A percentile compares a stretch with the other conserved stretches of the same genome.
These are phyloP conservation scores for Hydrolagus affinis DNA, from an alignment of 2,113 vertebrate genomes.

Conservation along the genomic window DNA sequence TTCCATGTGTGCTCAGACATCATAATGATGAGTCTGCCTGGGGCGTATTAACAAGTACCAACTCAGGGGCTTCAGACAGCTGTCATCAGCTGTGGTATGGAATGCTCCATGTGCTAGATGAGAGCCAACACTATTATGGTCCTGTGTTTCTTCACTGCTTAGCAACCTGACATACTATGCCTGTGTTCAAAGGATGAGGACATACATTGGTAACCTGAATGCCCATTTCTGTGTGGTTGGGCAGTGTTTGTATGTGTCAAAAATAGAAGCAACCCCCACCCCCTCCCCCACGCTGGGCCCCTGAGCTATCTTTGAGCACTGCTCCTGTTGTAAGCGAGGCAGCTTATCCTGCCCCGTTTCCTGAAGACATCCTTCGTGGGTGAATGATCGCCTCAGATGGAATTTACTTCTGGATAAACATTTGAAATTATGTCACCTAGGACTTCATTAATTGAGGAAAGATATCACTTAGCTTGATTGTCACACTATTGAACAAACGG, in stretches of 20 bases:
- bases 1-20: not conserved
- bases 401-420: not conserved
- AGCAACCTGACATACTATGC: not conserved
- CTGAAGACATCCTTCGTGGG: not conserved
- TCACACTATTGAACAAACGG: not conserved
- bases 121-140: slow-evolving; percentile 4
- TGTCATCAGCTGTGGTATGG: slow-evolving; percentile 7
- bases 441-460: too few species aligned
- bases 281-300: not conserved
- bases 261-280: not conserved
- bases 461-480: too few species aligned
- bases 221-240: not conserved
- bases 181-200: not conserved
- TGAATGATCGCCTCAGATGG: not conserved
- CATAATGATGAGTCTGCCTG: not conserved
- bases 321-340: not conserved
- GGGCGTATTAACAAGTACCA: not conserved
- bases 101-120: not conserved
- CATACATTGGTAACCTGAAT: too few species aligned
- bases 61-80: not conserved
- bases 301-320: not conserved
- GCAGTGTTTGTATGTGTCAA: not conserved
- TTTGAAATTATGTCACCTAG: not conserved
- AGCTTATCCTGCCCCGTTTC: not conserved
- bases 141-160: not conserved